Percentiles rank a stretch among this genome's conserved stretches.
These are phyloP conservation scores for Danio albolineatus DNA, from an alignment of 2,797 vertebrate genomes.

Conservation along the genomic window DNA sequence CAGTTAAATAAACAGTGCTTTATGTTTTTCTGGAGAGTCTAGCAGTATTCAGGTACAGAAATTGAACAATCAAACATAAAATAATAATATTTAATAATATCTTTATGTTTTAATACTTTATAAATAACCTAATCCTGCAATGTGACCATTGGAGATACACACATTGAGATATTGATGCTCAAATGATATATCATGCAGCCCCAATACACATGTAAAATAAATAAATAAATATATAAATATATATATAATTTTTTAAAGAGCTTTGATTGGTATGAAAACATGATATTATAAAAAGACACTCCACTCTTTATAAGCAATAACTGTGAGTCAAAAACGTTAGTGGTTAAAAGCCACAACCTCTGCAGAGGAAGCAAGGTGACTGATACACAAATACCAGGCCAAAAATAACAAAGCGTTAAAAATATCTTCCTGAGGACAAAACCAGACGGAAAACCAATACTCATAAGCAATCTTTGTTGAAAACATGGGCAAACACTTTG, in stretches of 20 bases:
- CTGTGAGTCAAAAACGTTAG: constrained; percentile 30
- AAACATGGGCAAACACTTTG: constrained; percentile 24
- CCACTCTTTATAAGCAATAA: constrained; percentile 1
- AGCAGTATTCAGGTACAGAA: too few species aligned
- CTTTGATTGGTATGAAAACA: constrained; percentile 12
- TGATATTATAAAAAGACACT: neutral
- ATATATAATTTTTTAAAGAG: neutral
- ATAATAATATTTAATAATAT: too few species aligned
- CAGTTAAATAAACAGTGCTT: too few species aligned
- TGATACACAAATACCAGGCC: constrained; percentile 59
- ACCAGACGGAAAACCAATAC: constrained; percentile 54
- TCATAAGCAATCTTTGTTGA: constrained; percentile 28
- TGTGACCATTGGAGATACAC: too few species aligned
- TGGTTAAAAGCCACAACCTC: constrained; percentile 48
- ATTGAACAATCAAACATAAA: too few species aligned
- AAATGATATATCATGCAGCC: too few species aligned
- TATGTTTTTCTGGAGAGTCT: too few species aligned
- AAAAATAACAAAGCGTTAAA: constrained; percentile 69
- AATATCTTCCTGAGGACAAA: constrained; percentile 62
- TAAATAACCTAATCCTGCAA: too few species aligned
- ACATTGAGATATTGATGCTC: too few species aligned
- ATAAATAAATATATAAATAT: too few species aligned
- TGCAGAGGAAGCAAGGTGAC: constrained; percentile 62
- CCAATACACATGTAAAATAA: too few species aligned
- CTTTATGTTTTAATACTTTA: too few species aligned